Percentiles rank a stretch among this genome's conserved stretches.
Evolutionary conservation across 2,797 vertebrate genomes (phyloP).

Genomic region (Bovichtus variegatus): DNA sequence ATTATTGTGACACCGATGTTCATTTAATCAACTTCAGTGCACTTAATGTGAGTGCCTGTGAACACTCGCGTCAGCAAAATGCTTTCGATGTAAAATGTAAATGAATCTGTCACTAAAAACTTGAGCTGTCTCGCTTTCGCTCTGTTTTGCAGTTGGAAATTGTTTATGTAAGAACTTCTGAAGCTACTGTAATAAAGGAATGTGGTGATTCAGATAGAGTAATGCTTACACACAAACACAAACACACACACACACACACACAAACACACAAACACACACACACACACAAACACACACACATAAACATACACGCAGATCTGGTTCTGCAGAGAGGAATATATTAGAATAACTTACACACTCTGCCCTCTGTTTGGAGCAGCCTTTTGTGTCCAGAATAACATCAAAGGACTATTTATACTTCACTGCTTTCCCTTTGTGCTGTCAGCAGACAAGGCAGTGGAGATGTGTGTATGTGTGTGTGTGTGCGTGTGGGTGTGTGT

Average conservation of each 20-base stretch:
- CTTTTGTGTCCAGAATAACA: conserved; percentile 79
- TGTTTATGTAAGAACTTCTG: conserved; percentile 74
- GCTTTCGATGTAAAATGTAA: conserved; percentile 70
- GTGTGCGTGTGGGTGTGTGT: conserved; percentile 24
- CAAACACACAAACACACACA: too few species aligned
- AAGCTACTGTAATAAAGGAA: conserved; percentile 71
- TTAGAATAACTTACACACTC: conserved; percentile 79
- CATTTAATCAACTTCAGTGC: conserved; percentile 76
- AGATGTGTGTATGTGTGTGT: conserved; percentile 23
- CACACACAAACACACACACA: conserved; percentile 24
- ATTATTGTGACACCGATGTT: conserved; percentile 70
- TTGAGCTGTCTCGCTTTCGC: conserved; percentile 39
- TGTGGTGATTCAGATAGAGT: conserved; percentile 57
- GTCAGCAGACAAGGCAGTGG: conserved; percentile 61
- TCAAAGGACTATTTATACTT: conserved; percentile 81
- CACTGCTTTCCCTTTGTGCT: conserved; percentile 68
- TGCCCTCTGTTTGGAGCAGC: conserved; percentile 75
- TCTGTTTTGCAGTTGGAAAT: conserved; percentile 56
- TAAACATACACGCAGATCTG: conserved; percentile 24
- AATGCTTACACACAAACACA: conserved; percentile 44
- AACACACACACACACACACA: conserved; percentile 32
- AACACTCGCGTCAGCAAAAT: conserved; percentile 65
- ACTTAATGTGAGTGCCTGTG: conserved; percentile 73
- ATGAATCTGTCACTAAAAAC: conserved; percentile 71
- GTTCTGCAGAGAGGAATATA: conserved; percentile 69